Base-by-base conservation (phyloP, 2,797 vertebrate species). In the Sarcoramphus papa region DNA sequence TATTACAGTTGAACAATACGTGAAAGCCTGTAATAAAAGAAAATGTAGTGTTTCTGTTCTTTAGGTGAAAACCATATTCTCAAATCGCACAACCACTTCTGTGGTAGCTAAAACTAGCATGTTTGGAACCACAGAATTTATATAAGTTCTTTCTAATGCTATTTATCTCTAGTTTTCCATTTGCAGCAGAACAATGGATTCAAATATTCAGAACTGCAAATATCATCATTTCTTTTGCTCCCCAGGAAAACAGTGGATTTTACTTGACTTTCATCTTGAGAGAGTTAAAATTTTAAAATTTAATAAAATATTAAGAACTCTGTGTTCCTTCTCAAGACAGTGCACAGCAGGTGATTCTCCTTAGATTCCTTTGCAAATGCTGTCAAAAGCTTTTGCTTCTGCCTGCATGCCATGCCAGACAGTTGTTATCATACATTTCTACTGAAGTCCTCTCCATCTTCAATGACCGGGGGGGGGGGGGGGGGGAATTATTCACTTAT, bases 321-420 rank as follows among this genome's bases (percentile, higher is more conserved):
- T 53, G 6, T 50, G 81, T 74, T 92, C 91, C 51, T 60, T 94
- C 85, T 56, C 59, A 68, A 89, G 81, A 74, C 81, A 77, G 48
- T 37, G 68, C 68, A 91, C 62, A 85, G 91, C 25, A 88, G 78
- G 57, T 25, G 14, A 70, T 51, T 87, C 56, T 74, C 77, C 59
- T 90, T 62, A 79, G 90, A 85, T 72, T 87, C 43, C 62, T 85
- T 21, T 87, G 56, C 30, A 88, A 91, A 89, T 2, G 3, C 35
- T 95, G 91, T 90, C 94, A 96, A 72, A 96, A 93, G 45, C 87
- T 94, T 93, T 93, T 83, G 48, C 78, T 75, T 85, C 68, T 90
- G 69, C 41, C 28, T 80, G 74, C 21, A 31, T 72, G 68, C 87
- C 82, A 59, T 12, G 54, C 62, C 50, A 88, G 67, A 43, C 78